Conservation (phyloP, 1,140 invertebrate species). For the Conus ventricosus region DNA sequence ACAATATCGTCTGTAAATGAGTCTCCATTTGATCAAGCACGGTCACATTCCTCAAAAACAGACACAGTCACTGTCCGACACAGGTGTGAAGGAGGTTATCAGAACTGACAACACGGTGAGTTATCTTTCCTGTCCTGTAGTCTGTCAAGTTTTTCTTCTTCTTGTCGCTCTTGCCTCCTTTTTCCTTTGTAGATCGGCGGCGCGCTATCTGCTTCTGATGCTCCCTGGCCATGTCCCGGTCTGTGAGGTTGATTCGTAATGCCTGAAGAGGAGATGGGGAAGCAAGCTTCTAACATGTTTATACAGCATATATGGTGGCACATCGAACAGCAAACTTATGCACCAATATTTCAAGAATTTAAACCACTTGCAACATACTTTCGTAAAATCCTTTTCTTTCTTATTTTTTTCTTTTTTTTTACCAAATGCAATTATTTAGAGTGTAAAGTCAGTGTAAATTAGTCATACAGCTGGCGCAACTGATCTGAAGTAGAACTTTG, state of each 20-base stretch:
- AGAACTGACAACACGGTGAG: no score
- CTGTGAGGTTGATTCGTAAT: conserved; percentile 64
- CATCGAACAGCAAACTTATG: no score
- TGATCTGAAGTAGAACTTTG: no score
- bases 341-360: not conserved
- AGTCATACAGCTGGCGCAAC: no score
- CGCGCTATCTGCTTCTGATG: conserved; percentile 68
- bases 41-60: not conserved
- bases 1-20: not conserved
- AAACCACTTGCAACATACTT: not conserved
- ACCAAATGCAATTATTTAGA: no score
- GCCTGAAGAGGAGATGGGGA: conserved; percentile 55
- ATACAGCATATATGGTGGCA: no score
- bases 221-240: conserved; percentile 73
- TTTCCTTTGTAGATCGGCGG: conserved; percentile 59
- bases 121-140: not conserved
- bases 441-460: no score
- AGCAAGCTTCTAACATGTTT: not conserved
- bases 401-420: no score
- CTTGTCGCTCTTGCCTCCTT: conserved; percentile 38
- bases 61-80: not conserved
- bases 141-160: conserved; percentile 39
- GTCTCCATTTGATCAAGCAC: not conserved
- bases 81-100: not conserved
- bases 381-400: not conserved